phyloP scores from a whole-genome alignment of 2,113 vertebrate genomes.

The Pachycephala philippinensis region DNA sequence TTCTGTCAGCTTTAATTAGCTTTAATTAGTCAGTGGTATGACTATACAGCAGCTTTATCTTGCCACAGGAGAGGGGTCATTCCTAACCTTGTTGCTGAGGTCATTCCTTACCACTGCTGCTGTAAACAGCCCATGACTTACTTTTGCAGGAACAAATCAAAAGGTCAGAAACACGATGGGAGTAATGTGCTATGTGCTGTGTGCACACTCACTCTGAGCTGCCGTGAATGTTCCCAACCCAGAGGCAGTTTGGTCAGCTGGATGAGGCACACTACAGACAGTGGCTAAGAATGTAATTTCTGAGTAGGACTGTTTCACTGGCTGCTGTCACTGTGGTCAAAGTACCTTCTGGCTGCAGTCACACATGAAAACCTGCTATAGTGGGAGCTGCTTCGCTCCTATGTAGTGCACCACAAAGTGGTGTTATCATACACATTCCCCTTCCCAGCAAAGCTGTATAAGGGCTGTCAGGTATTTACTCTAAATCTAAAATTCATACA shows the following conservation, averaged over 20 bases:
- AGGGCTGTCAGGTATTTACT: background rate
- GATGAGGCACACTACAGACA: background rate
- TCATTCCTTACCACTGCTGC: background rate
- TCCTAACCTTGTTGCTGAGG: background rate
- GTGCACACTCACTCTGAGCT: background rate
- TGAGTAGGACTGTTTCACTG: background rate
- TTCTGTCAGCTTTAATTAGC: background rate
- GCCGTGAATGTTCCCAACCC: background rate
- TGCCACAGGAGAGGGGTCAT: background rate
- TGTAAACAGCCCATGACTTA: background rate
- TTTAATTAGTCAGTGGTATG: background rate
- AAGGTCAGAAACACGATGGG: background rate
- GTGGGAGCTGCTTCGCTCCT: background rate
- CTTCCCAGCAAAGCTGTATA: background rate
- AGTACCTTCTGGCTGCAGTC: background rate
- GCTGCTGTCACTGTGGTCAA: background rate
- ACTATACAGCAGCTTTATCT: background rate
- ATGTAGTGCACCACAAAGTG: background rate
- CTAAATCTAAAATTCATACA: background rate
- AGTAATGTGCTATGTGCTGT: background rate
- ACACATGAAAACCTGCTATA: background rate
- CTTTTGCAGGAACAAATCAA: background rate
- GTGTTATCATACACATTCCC: background rate
- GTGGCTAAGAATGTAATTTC: background rate
- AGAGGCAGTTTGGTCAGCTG: background rate